A percentile compares a stretch with the other conserved stretches of the same genome.
phyloP scores from a whole-genome alignment of 2,888 invertebrate genomes.

The Automeris io region DNA sequence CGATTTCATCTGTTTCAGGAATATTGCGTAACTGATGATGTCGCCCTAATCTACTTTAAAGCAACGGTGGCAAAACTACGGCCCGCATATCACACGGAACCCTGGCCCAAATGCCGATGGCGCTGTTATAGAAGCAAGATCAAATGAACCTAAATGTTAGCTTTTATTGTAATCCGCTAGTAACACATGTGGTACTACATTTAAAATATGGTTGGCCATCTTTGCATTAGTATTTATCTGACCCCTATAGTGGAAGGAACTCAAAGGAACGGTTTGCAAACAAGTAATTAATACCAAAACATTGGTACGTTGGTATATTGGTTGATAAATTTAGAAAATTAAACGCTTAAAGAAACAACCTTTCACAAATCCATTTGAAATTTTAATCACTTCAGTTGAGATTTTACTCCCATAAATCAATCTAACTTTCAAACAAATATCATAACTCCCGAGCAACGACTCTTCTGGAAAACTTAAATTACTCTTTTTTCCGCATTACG shows the following conservation, averaged over 20 bases:
- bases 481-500: conserved; percentile 73
- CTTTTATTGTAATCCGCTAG: too few species aligned
- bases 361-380: conserved; percentile 3
- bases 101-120: conserved; percentile 22
- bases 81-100: conserved; percentile 14
- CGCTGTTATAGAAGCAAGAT: conserved; percentile 22
- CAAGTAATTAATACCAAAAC: too few species aligned
- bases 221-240: too few species aligned
- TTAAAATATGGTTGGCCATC: too few species aligned
- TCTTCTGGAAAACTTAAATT: conserved; percentile 72
- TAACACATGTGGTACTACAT: too few species aligned
- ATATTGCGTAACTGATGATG: background rate
- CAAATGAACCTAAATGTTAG: too few species aligned
- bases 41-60: conserved; percentile 23
- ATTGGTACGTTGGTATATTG: too few species aligned
- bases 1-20: conserved; percentile 57
- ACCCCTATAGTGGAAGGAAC: too few species aligned
- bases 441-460: conserved; percentile 70
- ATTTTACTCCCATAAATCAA: conserved; percentile 67
- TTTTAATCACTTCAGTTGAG: conserved; percentile 36
- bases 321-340: too few species aligned
- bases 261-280: too few species aligned
- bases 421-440: conserved; percentile 73
- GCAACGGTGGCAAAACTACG: conserved; percentile 25
- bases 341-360: too few species aligned